phyloP scores from a whole-genome alignment of 1,140 invertebrate species.

The Camponotus vicinus region DNA sequence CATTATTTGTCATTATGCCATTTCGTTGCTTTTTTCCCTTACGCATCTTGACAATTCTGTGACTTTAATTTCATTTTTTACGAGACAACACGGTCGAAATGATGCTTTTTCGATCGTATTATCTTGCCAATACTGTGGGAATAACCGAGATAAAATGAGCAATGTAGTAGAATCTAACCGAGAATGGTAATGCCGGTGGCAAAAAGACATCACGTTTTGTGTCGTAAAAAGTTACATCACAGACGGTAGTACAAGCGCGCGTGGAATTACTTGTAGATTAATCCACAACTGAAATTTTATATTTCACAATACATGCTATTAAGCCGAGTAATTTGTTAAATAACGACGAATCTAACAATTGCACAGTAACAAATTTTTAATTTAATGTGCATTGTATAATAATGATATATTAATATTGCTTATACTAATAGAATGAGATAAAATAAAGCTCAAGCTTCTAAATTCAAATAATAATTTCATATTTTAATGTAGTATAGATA shows the following conservation, averaged over 20 bases:
- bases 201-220: constrained; percentile 40
- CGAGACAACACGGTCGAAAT: background rate
- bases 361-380: background rate
- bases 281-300: constrained; percentile 37
- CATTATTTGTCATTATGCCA: constrained; percentile 42
- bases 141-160: constrained; percentile 29
- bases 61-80: background rate
- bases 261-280: constrained; percentile 27
- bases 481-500: background rate
- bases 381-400: background rate
- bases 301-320: constrained; percentile 14
- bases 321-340: constrained; percentile 1
- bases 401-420: background rate
- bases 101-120: constrained; percentile 13
- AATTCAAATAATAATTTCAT: background rate
- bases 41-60: constrained; percentile 12
- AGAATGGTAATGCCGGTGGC: constrained; percentile 25
- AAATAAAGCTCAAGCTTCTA: background rate
- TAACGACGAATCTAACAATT: constrained; percentile 15
- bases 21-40: background rate
- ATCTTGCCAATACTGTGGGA: constrained; percentile 47
- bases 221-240: constrained; percentile 50
- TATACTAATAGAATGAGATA: background rate
- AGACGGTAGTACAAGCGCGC: constrained; percentile 17
- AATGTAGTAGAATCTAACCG: background rate